These are phyloP conservation scores for Helicolenus hilgendorfi DNA, from an alignment of 2,797 vertebrate genomes.

Conservation along the genomic window DNA sequence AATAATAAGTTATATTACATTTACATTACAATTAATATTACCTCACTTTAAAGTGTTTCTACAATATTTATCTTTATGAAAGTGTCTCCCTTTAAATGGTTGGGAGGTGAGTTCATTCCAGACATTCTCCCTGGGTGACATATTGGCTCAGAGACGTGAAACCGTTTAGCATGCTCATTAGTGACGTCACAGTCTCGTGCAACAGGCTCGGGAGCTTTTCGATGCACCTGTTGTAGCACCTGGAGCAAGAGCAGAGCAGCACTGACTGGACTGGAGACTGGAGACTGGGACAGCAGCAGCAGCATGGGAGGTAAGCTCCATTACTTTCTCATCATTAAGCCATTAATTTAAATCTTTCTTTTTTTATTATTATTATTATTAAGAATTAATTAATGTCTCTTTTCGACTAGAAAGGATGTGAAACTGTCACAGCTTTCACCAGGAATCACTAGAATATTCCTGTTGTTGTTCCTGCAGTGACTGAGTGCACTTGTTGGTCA, in stretches of 20 bases:
- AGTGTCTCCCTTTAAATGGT: background rate
- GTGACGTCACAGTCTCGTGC: slow-evolving; percentile 51
- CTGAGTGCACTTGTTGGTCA: background rate
- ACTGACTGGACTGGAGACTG: background rate
- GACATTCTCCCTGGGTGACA: slow-evolving; percentile 18
- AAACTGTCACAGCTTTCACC: background rate
- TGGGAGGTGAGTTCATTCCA: background rate
- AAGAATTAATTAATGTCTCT: background rate
- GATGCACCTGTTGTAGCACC: slow-evolving; percentile 63
- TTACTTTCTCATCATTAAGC: background rate
- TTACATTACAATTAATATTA: too few relatives aligned
- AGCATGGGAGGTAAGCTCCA: slow-evolving; percentile 77
- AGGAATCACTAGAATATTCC: slow-evolving; percentile 1
- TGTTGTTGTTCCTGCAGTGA: background rate
- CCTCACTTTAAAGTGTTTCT: background rate
- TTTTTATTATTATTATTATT: background rate
- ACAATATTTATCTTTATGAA: background rate
- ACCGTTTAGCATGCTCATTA: slow-evolving; percentile 21
- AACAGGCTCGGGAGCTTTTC: slow-evolving; percentile 68
- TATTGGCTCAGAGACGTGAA: slow-evolving; percentile 14
- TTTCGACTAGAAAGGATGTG: background rate
- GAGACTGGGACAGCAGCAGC: background rate
- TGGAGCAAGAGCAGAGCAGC: slow-evolving; percentile 26
- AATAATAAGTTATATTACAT: too few relatives aligned
- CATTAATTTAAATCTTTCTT: background rate